phyloP scores from a whole-genome alignment of 2,113 vertebrate genomes.

The Stercorarius parasiticus region DNA sequence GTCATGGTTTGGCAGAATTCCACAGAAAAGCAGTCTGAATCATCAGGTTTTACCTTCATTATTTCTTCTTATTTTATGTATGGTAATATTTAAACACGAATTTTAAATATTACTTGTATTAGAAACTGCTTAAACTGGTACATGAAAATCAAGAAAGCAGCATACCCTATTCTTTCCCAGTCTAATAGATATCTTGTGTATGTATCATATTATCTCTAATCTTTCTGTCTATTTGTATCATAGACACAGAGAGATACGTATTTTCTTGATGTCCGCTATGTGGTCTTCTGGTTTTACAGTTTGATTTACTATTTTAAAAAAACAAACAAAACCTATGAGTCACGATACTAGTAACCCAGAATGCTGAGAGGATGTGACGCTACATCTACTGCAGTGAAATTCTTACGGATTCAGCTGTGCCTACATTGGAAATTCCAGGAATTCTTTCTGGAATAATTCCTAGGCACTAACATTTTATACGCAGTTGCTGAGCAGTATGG shows the following conservation, averaged over 20 bases:
- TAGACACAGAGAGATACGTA: not conserved
- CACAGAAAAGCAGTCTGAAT: not conserved
- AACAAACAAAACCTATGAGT: not conserved
- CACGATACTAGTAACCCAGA: not conserved
- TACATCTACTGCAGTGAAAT: not conserved
- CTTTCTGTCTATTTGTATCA: not conserved
- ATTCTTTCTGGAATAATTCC: not conserved
- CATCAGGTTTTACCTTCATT: not conserved
- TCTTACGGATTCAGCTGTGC: not conserved
- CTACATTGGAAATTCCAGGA: not conserved
- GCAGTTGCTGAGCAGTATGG: not conserved
- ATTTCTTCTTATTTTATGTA: not conserved
- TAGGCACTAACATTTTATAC: not conserved
- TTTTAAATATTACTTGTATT: not conserved
- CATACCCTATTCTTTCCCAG: not conserved
- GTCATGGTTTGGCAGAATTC: not conserved
- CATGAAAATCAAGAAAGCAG: not conserved
- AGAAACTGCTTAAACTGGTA: not conserved
- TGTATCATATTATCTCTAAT: not conserved
- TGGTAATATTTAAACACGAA: not conserved
- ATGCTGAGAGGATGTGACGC: not conserved
- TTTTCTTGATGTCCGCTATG: not conserved
- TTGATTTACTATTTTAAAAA: not conserved
- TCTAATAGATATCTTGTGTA: not conserved
- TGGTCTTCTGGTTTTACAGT: not conserved